Conservation (phyloP, 2,797 vertebrate species). For the Cirrhinus molitorella region DNA sequence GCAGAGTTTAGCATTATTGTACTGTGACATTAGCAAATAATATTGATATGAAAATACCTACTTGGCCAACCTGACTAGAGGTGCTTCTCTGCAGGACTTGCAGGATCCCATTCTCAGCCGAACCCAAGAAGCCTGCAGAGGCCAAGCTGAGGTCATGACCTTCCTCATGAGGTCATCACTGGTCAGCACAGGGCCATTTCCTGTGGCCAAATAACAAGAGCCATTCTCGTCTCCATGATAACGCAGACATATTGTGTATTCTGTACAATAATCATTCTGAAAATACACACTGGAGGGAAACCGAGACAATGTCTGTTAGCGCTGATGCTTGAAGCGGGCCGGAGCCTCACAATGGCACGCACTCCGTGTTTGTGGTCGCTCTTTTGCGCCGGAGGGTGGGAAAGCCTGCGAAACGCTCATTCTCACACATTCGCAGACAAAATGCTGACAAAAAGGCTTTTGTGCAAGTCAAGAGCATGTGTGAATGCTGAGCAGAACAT, state of each 20-base stretch:
- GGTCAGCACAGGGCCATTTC: constrained; percentile 77
- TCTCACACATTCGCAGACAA: constrained; percentile 53
- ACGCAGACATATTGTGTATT: constrained; percentile 77
- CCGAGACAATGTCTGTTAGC: constrained; percentile 82
- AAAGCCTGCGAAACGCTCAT: constrained; percentile 52
- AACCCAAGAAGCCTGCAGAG: constrained; percentile 60
- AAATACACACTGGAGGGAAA: constrained; percentile 76
- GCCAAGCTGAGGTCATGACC: constrained; percentile 73
- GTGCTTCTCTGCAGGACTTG: constrained; percentile 47
- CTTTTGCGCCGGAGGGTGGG: constrained; percentile 58
- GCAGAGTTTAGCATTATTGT: neutral
- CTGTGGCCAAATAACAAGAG: constrained; percentile 73
- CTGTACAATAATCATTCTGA: constrained; percentile 82
- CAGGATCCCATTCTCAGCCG: constrained; percentile 62
- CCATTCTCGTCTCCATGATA: constrained; percentile 70
- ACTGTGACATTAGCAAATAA: neutral
- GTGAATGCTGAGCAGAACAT: constrained; percentile 9
- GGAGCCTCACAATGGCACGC: constrained; percentile 75
- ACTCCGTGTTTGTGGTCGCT: constrained; percentile 71
- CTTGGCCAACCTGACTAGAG: neutral
- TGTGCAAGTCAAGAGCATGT: constrained; percentile 34
- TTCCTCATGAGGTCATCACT: constrained; percentile 76
- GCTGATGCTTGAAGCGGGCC: constrained; percentile 70
- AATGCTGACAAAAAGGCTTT: constrained; percentile 50
- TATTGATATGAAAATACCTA: neutral